Conservation (phyloP, 2,113 vertebrate species). For the Amphiprion percula region DNA sequence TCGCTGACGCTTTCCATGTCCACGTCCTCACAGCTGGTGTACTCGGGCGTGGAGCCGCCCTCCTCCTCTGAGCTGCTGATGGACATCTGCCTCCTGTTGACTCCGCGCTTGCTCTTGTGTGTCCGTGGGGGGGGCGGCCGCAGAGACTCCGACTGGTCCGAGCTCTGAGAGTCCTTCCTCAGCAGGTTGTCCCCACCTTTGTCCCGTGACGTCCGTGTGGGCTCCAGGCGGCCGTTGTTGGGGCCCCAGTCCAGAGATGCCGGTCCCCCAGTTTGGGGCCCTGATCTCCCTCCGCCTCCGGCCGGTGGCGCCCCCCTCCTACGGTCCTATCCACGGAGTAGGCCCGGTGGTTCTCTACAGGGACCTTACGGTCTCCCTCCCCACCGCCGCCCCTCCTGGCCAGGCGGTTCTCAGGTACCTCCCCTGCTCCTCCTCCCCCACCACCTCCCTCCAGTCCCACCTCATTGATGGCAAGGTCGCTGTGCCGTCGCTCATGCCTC, state of each 20-base stretch:
- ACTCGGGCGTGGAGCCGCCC: slow-evolving; percentile 98
- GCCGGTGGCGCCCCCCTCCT: slow-evolving; percentile 87
- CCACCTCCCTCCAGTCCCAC: slow-evolving; percentile 87
- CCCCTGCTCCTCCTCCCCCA: slow-evolving; percentile 73
- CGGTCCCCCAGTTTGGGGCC: slow-evolving; percentile 80
- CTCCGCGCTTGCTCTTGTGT: slow-evolving; percentile 92
- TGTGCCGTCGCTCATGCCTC: slow-evolving; percentile 95
- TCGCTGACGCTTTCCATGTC: slow-evolving; percentile 98
- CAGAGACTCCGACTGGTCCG: slow-evolving; percentile 96
- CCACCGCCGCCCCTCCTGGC: slow-evolving; percentile 85
- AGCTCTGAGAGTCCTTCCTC: slow-evolving; percentile 98
- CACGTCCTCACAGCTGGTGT: slow-evolving; percentile 99
- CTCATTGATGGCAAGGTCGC: slow-evolving; percentile 92
- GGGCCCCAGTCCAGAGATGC: slow-evolving; percentile 87
- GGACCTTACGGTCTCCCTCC: slow-evolving; percentile 85
- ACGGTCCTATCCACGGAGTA: slow-evolving; percentile 91
- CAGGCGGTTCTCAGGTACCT: slow-evolving; percentile 86
- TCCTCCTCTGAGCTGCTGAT: slow-evolving; percentile 99
- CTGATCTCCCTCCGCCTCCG: slow-evolving; percentile 81
- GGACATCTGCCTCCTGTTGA: slow-evolving; percentile 97
- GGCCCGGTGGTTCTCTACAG: slow-evolving; percentile 88
- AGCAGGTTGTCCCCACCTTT: slow-evolving; percentile 92
- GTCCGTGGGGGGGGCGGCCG: slow-evolving; percentile 94
- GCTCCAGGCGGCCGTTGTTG: slow-evolving; percentile 90
- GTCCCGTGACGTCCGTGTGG: slow-evolving; percentile 90